These are phyloP conservation scores for Nymphalis io DNA, from an alignment of 1,140 invertebrate species.

Conservation along the genomic window DNA sequence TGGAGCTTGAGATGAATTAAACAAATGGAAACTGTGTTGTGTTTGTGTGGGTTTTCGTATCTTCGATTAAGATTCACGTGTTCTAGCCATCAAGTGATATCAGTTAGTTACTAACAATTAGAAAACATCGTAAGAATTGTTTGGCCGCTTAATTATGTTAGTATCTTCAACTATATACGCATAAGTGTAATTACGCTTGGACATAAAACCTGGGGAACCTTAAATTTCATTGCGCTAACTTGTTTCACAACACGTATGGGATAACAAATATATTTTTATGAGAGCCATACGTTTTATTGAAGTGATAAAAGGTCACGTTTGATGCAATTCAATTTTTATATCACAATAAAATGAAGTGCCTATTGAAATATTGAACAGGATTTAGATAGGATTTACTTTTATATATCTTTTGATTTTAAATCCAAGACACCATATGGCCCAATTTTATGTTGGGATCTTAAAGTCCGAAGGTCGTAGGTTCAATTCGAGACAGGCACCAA, in stretches of 20 bases:
- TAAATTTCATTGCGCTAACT: slow-evolving; percentile 34
- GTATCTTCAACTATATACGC: background rate
- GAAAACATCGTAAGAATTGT: too few species aligned
- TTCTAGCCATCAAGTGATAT: too few species aligned
- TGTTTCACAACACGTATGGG: slow-evolving; percentile 39
- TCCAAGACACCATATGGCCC: too few species aligned
- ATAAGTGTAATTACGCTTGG: slow-evolving; percentile 25
- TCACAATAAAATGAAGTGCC: background rate
- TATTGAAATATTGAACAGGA: background rate
- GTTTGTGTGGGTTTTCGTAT: too few species aligned
- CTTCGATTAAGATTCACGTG: too few species aligned
- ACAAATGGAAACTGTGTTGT: too few species aligned
- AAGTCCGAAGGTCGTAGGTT: too few species aligned
- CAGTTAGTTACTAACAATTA: too few species aligned
- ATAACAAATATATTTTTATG: slow-evolving; percentile 41
- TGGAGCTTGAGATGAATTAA: too few species aligned
- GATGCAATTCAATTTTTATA: slow-evolving; percentile 43
- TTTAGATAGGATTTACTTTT: background rate
- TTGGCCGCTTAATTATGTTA: slow-evolving; percentile 6
- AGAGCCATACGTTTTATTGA: slow-evolving; percentile 38
- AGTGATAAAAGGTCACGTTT: slow-evolving; percentile 40
- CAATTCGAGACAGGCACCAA: too few species aligned
- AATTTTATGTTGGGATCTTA: too few species aligned
- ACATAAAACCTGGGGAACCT: slow-evolving; percentile 29
- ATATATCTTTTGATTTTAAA: too few species aligned